Percentiles rank a stretch among this genome's conserved stretches.
phyloP scores from a whole-genome alignment of 2,797 vertebrate genomes.

The Bradypodion ventrale region DNA sequence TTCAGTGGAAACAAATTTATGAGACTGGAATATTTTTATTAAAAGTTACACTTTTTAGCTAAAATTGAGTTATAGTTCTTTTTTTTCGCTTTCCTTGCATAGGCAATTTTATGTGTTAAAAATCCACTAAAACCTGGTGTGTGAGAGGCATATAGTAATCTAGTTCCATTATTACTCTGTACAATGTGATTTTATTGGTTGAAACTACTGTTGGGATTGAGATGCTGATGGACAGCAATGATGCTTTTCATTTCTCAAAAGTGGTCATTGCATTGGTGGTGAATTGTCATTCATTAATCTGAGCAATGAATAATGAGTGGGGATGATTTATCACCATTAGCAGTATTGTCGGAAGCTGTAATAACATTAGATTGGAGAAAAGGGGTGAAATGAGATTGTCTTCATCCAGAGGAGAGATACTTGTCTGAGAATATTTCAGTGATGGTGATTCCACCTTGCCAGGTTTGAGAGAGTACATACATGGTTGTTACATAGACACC shows the following conservation, averaged over 20 bases:
- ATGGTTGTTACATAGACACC: too few relatives aligned
- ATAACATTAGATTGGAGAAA: slow-evolving; percentile 45
- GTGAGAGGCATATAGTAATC: slow-evolving; percentile 46
- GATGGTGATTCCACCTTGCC: not conserved
- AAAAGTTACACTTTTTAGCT: slow-evolving; percentile 69
- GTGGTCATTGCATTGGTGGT: slow-evolving; percentile 39
- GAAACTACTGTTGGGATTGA: slow-evolving; percentile 39
- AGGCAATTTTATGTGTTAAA: slow-evolving; percentile 51
- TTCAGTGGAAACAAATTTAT: slow-evolving; percentile 73
- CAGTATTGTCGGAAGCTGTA: slow-evolving; percentile 29
- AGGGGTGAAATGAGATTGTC: slow-evolving; percentile 43
- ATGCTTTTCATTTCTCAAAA: slow-evolving; percentile 47
- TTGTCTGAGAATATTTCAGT: slow-evolving; percentile 44
- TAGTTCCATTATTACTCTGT: slow-evolving; percentile 40
- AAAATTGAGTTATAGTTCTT: slow-evolving; percentile 54
- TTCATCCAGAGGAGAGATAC: slow-evolving; percentile 37
- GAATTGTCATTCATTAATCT: slow-evolving; percentile 27
- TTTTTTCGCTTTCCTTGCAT: slow-evolving; percentile 58
- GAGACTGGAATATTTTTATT: slow-evolving; percentile 75
- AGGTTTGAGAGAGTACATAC: too few relatives aligned
- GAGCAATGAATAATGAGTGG: slow-evolving; percentile 20
- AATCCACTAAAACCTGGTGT: slow-evolving; percentile 31
- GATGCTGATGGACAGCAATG: slow-evolving; percentile 51
- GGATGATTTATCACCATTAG: slow-evolving; percentile 44
- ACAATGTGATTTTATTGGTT: slow-evolving; percentile 45